These are phyloP conservation scores for Octomys mimax DNA, from an alignment of 2,797 vertebrate genomes.

Conservation along the genomic window DNA sequence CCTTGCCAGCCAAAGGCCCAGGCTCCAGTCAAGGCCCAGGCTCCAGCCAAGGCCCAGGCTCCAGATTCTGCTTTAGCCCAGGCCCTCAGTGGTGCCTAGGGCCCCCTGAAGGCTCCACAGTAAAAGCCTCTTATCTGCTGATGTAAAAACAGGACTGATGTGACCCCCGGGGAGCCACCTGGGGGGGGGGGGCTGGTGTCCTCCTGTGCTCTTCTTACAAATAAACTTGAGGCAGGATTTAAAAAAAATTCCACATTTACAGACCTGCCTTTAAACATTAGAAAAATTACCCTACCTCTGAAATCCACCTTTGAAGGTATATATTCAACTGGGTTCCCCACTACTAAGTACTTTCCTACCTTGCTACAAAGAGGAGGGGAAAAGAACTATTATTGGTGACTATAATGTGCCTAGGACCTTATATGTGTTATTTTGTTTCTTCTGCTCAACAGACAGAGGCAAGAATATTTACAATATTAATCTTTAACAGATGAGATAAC, in stretches of 20 bases:
- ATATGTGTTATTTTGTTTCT: constrained; percentile 40
- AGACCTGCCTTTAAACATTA: constrained; percentile 31
- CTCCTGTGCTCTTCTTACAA: too few relatives aligned
- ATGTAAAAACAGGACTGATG: too few relatives aligned
- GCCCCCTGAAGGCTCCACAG: too few relatives aligned
- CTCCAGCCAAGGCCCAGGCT: too few relatives aligned
- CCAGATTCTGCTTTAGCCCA: too few relatives aligned
- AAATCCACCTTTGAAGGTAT: background rate
- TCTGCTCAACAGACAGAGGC: background rate
- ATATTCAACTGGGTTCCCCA: background rate
- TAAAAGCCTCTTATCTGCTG: too few relatives aligned
- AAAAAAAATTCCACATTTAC: background rate
- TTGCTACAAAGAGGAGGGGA: background rate
- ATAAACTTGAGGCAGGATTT: too few relatives aligned
- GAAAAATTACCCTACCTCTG: background rate
- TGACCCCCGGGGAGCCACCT: too few relatives aligned
- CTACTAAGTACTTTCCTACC: background rate
- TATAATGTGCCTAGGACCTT: background rate
- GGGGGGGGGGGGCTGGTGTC: too few relatives aligned
- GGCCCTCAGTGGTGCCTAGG: too few relatives aligned
- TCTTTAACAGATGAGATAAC: constrained; percentile 47
- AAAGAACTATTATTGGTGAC: constrained; percentile 20
- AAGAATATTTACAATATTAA: background rate
- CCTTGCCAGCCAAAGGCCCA: too few relatives aligned
- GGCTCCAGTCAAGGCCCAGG: too few relatives aligned